Evolutionary conservation across 2,888 invertebrate genomes (phyloP), one percentile per base, ranked within the genome.

Genomic region (Dasysyrphus tricinctus): DNA sequence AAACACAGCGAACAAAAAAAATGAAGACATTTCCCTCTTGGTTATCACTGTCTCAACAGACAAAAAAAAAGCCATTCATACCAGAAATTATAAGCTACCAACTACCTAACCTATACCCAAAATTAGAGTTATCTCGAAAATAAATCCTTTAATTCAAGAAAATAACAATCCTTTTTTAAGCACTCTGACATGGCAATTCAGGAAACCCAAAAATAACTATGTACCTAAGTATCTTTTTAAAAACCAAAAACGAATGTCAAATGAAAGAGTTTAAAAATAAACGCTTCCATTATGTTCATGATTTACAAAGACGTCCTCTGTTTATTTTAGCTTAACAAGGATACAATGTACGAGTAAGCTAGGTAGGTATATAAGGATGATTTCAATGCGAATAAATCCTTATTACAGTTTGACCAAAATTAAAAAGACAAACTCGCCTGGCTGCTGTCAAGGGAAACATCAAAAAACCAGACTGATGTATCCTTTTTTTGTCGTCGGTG

Each of bases 361-460:
- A 14, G 7, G 3, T 7, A 0, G 6, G n/a, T 0, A 0, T 34
- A 42, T 37, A 29, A 39, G 54, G 51, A 69, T 54, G 54, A 69
- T 54, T 54, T 54, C 69, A 69, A 69, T 54, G 39, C 29, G n/a
- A 54, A 69, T 83, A 78, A 69, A 83, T 83, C 69, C 69, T 63
- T 63, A 69, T 83, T 83, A 83, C 16, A 67, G 14, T 42, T 74
- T 49, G 74, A 24, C 57, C 57, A 57, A 79, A 65, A 72, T 49
- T 44, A 74, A 74, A 70, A 51, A 82, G 39, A 56, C 63, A 63
- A 75, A 69, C 47, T 75, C 24, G 42, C 12, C 14, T 24, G 3
- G 39, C 37, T 16, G 19, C 16, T 39, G 54, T 29, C 16, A 49
- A 0, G 24, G 39, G 37, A 63, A 29, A 51, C 59, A 67, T 80